phyloP scores from a whole-genome alignment of 1,140 invertebrate genomes.

The Piezodorus guildinii region DNA sequence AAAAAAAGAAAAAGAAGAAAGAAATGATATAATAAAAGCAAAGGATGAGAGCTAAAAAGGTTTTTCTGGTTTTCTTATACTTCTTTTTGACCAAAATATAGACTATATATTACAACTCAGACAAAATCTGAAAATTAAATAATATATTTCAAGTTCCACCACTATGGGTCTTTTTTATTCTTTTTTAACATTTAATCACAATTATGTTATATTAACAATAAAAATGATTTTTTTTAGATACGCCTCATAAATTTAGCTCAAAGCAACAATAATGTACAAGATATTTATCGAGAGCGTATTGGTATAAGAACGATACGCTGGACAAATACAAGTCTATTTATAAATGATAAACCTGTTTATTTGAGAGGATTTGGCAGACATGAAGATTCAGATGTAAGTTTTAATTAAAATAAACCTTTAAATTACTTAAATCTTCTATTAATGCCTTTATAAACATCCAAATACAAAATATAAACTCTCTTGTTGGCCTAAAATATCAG shows the following conservation, averaged over 20 bases:
- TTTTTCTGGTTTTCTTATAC: no score
- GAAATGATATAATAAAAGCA: no score
- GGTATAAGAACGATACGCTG: conserved; percentile 78
- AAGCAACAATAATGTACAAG: conserved; percentile 40
- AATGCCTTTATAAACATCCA: no score
- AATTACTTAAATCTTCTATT: no score
- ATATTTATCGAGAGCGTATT: conserved; percentile 72
- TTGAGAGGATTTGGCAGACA: conserved; percentile 90
- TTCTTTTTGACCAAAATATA: no score
- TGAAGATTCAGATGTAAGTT: conserved; percentile 80
- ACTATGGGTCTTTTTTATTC: neutral
- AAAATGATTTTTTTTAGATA: no score
- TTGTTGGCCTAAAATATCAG: no score
- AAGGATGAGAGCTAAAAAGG: no score
- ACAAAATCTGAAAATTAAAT: neutral
- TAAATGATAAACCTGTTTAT: conserved; percentile 80
- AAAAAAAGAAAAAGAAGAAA: no score
- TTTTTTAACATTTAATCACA: conserved; percentile 35
- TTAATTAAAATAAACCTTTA: neutral
- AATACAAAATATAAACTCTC: no score
- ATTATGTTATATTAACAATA: no score
- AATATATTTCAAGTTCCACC: neutral
- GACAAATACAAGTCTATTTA: conserved; percentile 57
- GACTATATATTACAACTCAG: neutral
- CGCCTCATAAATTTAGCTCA: conserved; percentile 33